Evolutionary conservation across 2,888 invertebrate species (phyloP).

Genomic region (Nemapogon koenigi): DNA sequence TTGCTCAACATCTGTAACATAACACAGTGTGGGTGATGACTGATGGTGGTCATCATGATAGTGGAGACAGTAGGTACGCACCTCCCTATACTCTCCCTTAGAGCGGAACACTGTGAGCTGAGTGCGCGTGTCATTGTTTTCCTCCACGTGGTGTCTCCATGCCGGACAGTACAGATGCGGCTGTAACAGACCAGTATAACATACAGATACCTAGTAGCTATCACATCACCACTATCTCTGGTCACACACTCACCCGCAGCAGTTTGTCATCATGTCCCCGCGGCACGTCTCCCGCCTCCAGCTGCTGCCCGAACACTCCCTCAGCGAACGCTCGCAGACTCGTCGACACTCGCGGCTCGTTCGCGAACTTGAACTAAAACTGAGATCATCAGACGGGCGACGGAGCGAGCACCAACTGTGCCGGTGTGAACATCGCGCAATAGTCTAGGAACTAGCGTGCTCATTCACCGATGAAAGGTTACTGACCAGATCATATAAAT

Average conservation of each 20-base stretch:
- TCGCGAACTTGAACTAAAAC: slow-evolving; percentile 69
- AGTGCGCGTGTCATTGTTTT: slow-evolving; percentile 40
- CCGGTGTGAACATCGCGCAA: too few species aligned
- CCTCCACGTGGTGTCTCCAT: slow-evolving; percentile 61
- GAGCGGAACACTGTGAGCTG: slow-evolving; percentile 45
- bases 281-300: slow-evolving; percentile 35
- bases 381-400: too few species aligned
- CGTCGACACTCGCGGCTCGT: slow-evolving; percentile 62
- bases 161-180: slow-evolving; percentile 69
- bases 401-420: too few species aligned
- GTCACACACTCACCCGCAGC: slow-evolving; percentile 25
- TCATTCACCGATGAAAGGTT: too few species aligned
- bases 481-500: too few species aligned
- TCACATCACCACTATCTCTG: background rate
- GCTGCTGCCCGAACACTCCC: slow-evolving; percentile 67
- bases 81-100: slow-evolving; percentile 44
- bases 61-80: slow-evolving; percentile 15
- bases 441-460: too few species aligned
- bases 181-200: slow-evolving; percentile 29
- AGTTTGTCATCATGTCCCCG: slow-evolving; percentile 52
- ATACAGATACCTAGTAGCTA: background rate
- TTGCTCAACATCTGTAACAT: slow-evolving; percentile 48
- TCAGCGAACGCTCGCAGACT: slow-evolving; percentile 71
- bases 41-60: background rate
- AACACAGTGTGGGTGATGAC: too few species aligned